Percentiles rank a stretch among this genome's conserved stretches.
Evolutionary conservation across 2,888 invertebrate species (phyloP).

Genomic region (Scrobipalpa costella): DNA sequence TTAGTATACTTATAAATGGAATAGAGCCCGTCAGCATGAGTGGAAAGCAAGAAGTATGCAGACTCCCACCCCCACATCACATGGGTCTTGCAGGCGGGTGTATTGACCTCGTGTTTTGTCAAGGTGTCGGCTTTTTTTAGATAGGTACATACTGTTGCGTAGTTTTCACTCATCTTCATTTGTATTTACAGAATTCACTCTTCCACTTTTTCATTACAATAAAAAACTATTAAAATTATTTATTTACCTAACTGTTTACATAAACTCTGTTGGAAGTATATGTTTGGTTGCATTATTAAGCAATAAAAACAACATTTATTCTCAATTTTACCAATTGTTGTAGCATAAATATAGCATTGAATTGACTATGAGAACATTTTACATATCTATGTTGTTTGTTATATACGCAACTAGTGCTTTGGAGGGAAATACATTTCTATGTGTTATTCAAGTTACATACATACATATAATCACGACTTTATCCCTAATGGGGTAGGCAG

Average conservation of each 20-base stretch:
- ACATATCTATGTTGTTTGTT: no score
- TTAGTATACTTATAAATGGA: not conserved
- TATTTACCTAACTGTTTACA: not conserved
- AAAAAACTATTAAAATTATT: not conserved
- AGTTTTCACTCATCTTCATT: slow-evolving; percentile 60
- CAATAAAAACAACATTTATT: no score
- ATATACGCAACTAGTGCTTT: no score
- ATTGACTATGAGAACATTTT: no score
- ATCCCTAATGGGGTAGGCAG: no score
- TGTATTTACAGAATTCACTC: slow-evolving; percentile 42
- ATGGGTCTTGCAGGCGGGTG: slow-evolving; percentile 76
- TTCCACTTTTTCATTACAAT: not conserved
- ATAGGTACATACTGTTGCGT: slow-evolving; percentile 74
- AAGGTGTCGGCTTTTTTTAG: slow-evolving; percentile 81
- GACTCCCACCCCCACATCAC: slow-evolving; percentile 62
- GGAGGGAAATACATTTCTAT: no score
- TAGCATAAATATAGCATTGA: no score
- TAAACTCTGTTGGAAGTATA: no score
- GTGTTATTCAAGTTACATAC: no score
- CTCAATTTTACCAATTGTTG: no score
- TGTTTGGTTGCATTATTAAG: no score
- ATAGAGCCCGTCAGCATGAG: not conserved
- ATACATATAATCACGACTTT: no score
- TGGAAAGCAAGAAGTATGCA: slow-evolving; percentile 20
- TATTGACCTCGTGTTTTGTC: slow-evolving; percentile 82